phyloP scores from a whole-genome alignment of 1,140 invertebrate genomes.

The Cepaea nemoralis region DNA sequence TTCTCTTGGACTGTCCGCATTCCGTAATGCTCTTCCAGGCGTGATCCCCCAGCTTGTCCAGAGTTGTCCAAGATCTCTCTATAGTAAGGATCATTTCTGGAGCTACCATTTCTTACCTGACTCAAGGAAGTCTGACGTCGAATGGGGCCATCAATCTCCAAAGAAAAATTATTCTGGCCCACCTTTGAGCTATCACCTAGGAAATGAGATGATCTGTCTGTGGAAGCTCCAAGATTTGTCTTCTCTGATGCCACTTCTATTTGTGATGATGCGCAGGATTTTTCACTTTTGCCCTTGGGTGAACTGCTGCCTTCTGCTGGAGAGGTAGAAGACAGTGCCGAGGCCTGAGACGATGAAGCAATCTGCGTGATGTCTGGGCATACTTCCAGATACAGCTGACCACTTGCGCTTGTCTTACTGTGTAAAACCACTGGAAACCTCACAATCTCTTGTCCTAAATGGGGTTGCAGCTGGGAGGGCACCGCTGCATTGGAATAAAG shows the following conservation, averaged over 20 bases:
- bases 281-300: neutral
- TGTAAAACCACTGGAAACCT: conserved; percentile 3
- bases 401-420: neutral
- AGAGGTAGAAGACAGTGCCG: neutral
- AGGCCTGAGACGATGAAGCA: neutral
- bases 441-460: neutral
- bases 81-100: neutral
- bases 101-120: neutral
- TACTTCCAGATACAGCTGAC: neutral
- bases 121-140: neutral
- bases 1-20: neutral
- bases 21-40: neutral
- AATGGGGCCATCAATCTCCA: conserved; percentile 1
- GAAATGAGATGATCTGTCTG: neutral
- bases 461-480: neutral
- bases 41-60: neutral
- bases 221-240: neutral
- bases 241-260: neutral
- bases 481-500: neutral
- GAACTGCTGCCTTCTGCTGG: neutral
- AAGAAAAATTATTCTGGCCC: neutral
- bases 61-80: neutral
- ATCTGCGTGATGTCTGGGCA: neutral
- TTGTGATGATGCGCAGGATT: neutral
- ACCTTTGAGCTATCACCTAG: neutral